Conservation (phyloP, 2,888 invertebrate species). For the Spisula solida region DNA sequence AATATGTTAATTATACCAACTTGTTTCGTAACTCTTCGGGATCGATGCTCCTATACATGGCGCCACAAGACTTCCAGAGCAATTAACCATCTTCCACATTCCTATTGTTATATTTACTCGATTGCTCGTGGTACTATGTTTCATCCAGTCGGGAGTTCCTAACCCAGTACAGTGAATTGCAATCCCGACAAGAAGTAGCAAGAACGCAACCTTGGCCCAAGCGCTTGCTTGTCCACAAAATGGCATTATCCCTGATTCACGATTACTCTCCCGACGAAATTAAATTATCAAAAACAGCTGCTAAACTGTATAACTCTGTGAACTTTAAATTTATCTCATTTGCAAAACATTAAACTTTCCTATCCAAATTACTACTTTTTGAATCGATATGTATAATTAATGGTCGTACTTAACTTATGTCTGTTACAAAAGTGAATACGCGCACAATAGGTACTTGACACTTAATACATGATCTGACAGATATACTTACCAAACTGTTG, state of each 20-base stretch:
- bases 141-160: conserved; percentile 65
- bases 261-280: neutral
- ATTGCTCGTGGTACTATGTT: conserved; percentile 47
- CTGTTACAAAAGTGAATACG: neutral
- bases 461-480: neutral
- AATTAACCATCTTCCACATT: conserved; percentile 65
- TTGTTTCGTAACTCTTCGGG: conserved; percentile 50
- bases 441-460: neutral
- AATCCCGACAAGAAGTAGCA: conserved; percentile 48
- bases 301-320: neutral
- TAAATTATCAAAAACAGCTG: neutral
- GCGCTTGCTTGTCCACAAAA: conserved; percentile 59
- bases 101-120: conserved; percentile 55
- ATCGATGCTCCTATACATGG: conserved; percentile 37
- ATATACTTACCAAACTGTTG: neutral
- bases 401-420: neutral
- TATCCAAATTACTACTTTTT: neutral
- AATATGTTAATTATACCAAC: conserved; percentile 15
- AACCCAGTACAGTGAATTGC: conserved; percentile 58
- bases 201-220: conserved; percentile 53
- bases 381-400: neutral
- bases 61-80: conserved; percentile 45
- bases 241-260: conserved; percentile 15
- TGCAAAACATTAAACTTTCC: neutral
- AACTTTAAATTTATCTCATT: neutral